Percentiles rank a stretch among this genome's conserved stretches.
Conservation (phyloP, 2,797 vertebrate genomes). For the Pangasius larnaudii region DNA sequence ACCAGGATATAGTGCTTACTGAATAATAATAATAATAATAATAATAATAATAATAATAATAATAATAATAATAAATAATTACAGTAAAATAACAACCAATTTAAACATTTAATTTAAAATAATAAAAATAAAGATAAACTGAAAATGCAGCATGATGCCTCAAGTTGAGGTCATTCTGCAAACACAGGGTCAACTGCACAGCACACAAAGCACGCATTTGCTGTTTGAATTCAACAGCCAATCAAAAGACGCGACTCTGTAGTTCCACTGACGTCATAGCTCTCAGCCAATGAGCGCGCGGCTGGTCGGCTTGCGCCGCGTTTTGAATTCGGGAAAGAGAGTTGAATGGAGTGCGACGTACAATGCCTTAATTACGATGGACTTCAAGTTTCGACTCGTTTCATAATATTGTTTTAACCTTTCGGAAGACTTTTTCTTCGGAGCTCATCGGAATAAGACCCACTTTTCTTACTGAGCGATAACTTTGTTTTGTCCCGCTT, state of each 20-base stretch:
- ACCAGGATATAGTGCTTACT: not conserved
- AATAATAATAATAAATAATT: not conserved
- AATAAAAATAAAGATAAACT: not conserved
- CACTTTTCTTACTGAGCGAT: not conserved
- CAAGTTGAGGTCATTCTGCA: not conserved
- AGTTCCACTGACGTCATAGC: slow-evolving; percentile 27
- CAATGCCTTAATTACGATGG: slow-evolving; percentile 37
- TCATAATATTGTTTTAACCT: not conserved
- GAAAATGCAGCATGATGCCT: too few species aligned
- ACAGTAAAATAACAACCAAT: not conserved
- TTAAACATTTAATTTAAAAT: not conserved
- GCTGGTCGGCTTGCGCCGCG: slow-evolving; percentile 60
- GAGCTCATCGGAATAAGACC: not conserved
- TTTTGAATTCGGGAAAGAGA: slow-evolving; percentile 76
- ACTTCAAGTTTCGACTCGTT: slow-evolving; percentile 19
- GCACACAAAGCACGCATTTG: slow-evolving; percentile 19
- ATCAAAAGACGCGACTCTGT: slow-evolving; percentile 56
- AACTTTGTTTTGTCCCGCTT: not conserved
- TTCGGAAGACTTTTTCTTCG: not conserved
- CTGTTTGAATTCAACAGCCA: slow-evolving; percentile 77
- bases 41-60: slow-evolving; percentile 1
- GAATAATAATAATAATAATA: not conserved
- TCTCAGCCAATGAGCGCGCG: slow-evolving; percentile 70
- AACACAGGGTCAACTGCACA: not conserved
- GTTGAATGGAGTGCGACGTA: slow-evolving; percentile 10